phyloP scores from a whole-genome alignment of 2,888 invertebrate genomes.

The Uloborus plumipes region DNA sequence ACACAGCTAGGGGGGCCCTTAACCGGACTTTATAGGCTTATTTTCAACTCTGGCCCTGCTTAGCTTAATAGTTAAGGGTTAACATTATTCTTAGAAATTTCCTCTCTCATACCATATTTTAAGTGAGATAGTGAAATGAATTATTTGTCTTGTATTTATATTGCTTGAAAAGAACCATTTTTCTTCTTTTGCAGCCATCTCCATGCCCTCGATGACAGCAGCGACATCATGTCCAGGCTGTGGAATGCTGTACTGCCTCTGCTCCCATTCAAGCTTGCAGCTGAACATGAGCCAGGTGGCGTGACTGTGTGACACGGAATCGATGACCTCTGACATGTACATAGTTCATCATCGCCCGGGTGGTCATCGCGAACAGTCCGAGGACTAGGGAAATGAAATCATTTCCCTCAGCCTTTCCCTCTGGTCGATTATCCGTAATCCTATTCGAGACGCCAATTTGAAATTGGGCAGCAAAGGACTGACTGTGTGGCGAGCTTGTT shows the following conservation, averaged over 20 bases:
- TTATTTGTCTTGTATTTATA: too few relatives aligned
- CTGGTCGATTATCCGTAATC: conserved; percentile 25
- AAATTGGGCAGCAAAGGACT: conserved; percentile 18
- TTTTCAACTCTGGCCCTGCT: too few relatives aligned
- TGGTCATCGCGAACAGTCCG: conserved; percentile 51
- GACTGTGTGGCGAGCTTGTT: conserved; percentile 34
- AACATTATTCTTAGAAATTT: too few relatives aligned
- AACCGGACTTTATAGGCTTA: too few relatives aligned
- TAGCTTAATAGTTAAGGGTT: too few relatives aligned
- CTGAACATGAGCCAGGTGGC: conserved; percentile 65
- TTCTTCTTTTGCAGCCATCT: conserved; percentile 42
- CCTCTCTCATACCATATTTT: too few relatives aligned
- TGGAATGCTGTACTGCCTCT: conserved; percentile 63
- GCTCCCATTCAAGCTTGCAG: conserved; percentile 52
- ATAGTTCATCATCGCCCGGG: conserved; percentile 55
- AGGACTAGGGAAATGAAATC: conserved; percentile 15
- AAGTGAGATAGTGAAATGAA: too few relatives aligned
- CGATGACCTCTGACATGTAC: conserved; percentile 54
- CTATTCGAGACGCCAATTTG: conserved; percentile 43
- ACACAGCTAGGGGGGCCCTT: too few relatives aligned
- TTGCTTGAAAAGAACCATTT: neutral
- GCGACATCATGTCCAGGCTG: conserved; percentile 64
- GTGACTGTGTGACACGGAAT: conserved; percentile 31
- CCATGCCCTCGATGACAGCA: conserved; percentile 59
- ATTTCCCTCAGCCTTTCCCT: conserved; percentile 4